Evolutionary conservation across 2,888 invertebrate species (phyloP).

Genomic region (Calameuta filiformis): DNA sequence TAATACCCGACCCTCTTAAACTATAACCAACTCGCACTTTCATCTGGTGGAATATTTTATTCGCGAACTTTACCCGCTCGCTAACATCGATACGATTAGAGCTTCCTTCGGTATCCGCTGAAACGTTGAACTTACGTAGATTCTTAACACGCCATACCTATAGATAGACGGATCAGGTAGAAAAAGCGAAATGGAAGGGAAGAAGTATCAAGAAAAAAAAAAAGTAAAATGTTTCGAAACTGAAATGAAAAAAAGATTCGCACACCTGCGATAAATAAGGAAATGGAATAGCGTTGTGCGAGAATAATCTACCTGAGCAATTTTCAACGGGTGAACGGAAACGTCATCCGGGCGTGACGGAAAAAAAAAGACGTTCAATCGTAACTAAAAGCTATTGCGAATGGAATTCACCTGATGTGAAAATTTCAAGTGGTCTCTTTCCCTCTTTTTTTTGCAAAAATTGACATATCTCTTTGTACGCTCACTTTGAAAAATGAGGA

Average conservation of each 20-base stretch:
- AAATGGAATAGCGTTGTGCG: background rate
- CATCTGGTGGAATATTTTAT: conserved; percentile 14
- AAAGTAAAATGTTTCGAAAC: background rate
- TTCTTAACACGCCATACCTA: background rate
- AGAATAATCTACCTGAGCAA: background rate
- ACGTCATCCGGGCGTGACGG: background rate
- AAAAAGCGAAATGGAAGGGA: background rate
- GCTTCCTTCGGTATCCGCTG: background rate
- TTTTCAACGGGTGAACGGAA: background rate
- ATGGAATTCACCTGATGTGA: background rate
- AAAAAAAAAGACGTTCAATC: background rate
- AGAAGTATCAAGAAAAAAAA: background rate
- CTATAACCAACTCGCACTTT: background rate
- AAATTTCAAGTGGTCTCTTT: background rate
- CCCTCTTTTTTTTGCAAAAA: background rate
- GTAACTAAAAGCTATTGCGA: background rate
- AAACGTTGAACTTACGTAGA: background rate
- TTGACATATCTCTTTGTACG: background rate
- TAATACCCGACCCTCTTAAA: background rate
- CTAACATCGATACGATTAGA: conserved; percentile 34
- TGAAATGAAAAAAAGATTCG: background rate
- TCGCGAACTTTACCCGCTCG: conserved; percentile 29
- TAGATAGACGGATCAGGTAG: background rate
- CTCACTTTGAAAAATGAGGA: background rate
- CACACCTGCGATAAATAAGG: background rate